phyloP scores from a whole-genome alignment of 2,797 vertebrate genomes.

The Heteromormyrus szaboi region DNA sequence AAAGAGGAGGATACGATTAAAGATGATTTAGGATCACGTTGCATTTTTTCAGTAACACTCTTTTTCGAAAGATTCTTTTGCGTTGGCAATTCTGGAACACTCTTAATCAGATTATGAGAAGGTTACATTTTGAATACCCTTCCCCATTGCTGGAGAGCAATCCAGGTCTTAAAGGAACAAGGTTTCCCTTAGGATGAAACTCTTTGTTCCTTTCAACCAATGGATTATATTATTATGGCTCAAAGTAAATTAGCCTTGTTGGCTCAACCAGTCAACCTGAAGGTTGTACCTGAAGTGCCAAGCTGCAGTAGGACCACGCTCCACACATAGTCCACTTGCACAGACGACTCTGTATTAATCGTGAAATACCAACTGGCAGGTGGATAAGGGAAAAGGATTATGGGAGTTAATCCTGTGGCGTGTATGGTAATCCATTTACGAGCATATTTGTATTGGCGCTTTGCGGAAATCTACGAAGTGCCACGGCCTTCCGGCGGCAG shows the following conservation, averaged over 20 bases:
- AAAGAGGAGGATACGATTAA: not conserved
- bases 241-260: not conserved
- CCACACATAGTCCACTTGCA: not conserved
- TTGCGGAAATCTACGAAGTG: not conserved
- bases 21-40: not conserved
- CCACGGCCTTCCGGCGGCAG: not conserved
- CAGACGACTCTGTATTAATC: not conserved
- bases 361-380: not conserved
- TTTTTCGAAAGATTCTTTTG: not conserved
- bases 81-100: not conserved
- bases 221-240: not conserved
- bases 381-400: not conserved
- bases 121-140: not conserved
- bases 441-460: not conserved
- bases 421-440: not conserved
- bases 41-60: not conserved
- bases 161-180: not conserved
- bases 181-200: not conserved
- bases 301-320: not conserved
- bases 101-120: not conserved
- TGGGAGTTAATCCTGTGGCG: not conserved
- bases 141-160: not conserved
- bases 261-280: not conserved
- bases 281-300: not conserved
- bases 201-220: not conserved